Evolutionary conservation across 1,140 invertebrate genomes (phyloP).

Genomic region (Gryon sp.): DNA sequence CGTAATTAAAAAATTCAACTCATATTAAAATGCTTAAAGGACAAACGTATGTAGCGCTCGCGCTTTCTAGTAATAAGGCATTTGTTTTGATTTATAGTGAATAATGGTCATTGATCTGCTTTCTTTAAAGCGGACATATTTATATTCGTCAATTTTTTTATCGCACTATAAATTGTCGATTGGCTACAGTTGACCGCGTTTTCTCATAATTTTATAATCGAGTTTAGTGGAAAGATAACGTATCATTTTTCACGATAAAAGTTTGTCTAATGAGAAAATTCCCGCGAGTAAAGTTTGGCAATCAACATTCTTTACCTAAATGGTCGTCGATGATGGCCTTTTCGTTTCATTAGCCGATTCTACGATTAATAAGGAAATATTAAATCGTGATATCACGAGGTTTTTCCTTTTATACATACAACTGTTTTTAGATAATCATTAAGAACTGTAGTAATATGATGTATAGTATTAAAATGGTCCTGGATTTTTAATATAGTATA

Average conservation of each 20-base stretch:
- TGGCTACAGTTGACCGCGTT: slow-evolving; percentile 19
- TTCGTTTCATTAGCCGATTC: slow-evolving; percentile 63
- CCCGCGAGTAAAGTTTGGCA: slow-evolving; percentile 44
- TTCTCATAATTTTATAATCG: slow-evolving; percentile 57
- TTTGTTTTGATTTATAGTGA: too few species aligned
- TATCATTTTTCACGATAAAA: slow-evolving; percentile 56
- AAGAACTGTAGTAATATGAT: slow-evolving; percentile 23
- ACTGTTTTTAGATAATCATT: slow-evolving; percentile 31
- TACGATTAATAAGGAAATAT: slow-evolving; percentile 60
- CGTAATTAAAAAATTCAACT: too few species aligned
- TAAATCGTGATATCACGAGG: slow-evolving; percentile 38
- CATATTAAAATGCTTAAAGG: too few species aligned
- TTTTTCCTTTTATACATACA: slow-evolving; percentile 16
- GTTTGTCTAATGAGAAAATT: slow-evolving; percentile 63
- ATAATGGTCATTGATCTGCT: too few species aligned
- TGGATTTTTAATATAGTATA: too few species aligned
- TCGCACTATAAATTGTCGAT: slow-evolving; percentile 20
- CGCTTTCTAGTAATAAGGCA: too few species aligned
- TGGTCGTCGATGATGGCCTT: slow-evolving; percentile 49
- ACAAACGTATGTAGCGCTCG: too few species aligned
- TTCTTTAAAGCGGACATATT: slow-evolving; percentile 2
- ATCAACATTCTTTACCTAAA: slow-evolving; percentile 56
- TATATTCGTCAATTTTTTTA: background rate
- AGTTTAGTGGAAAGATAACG: slow-evolving; percentile 50
- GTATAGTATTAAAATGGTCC: slow-evolving; percentile 17